A percentile compares a stretch with the other conserved stretches of the same genome.
phyloP scores from a whole-genome alignment of 30 jellyfish, hydroid and myxozoan genomes.

The Cassiopea andromeda region DNA sequence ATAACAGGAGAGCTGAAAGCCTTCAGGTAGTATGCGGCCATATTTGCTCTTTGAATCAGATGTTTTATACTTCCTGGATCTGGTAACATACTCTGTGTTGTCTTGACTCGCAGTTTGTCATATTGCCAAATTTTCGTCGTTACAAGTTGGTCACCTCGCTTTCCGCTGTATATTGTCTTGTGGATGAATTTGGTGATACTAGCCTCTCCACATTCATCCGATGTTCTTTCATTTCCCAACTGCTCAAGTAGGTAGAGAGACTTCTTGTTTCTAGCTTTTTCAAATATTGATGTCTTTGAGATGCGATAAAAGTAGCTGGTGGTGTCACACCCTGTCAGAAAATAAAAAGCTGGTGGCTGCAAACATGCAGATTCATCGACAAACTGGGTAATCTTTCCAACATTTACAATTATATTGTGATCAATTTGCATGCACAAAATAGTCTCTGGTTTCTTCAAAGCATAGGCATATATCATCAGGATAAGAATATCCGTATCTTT shows the following conservation, averaged over 20 bases:
- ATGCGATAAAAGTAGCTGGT: slow-evolving; percentile 60
- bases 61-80: slow-evolving; percentile 50
- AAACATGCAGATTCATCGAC: slow-evolving; percentile 48
- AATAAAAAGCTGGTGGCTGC: slow-evolving; percentile 60
- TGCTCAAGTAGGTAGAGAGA: slow-evolving; percentile 50
- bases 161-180: slow-evolving; percentile 43
- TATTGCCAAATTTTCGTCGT: slow-evolving; percentile 35
- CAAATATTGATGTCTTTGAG: slow-evolving; percentile 49
- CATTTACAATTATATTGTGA: slow-evolving; percentile 34
- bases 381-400: slow-evolving; percentile 40
- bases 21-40: slow-evolving; percentile 43
- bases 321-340: slow-evolving; percentile 60
- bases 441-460: slow-evolving; percentile 55
- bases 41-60: slow-evolving; percentile 37
- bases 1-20: slow-evolving; percentile 58
- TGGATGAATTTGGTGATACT: slow-evolving; percentile 42
- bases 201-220: slow-evolving; percentile 27
- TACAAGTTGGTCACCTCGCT: slow-evolving; percentile 43
- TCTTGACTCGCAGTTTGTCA: slow-evolving; percentile 45
- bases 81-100: slow-evolving; percentile 40
- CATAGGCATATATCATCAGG: slow-evolving; percentile 52
- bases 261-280: slow-evolving; percentile 30
- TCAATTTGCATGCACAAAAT: slow-evolving; percentile 63
- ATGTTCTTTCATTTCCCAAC: slow-evolving; percentile 43
- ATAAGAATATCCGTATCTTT: slow-evolving; percentile 58